Percentiles rank a stretch among this genome's conserved stretches.
Conservation (phyloP, 2,113 vertebrate species). For the Amphilophus citrinellus region DNA sequence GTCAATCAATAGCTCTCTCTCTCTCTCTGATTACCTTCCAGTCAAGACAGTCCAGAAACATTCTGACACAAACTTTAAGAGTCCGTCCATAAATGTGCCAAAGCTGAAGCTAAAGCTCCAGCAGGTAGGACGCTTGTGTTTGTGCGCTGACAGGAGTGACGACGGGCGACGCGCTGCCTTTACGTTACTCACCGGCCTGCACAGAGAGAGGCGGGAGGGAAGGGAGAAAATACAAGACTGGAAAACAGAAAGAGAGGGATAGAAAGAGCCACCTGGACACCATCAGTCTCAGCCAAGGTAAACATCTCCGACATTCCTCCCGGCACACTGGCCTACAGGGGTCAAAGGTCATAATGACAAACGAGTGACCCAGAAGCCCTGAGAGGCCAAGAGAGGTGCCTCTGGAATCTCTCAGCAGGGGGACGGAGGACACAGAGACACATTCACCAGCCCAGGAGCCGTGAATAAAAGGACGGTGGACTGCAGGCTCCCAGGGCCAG, state of each 20-base stretch:
- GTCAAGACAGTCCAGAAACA: slow-evolving; percentile 37
- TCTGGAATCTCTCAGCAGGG: slow-evolving; percentile 94
- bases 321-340: slow-evolving; percentile 92
- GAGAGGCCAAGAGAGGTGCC: slow-evolving; percentile 84
- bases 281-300: slow-evolving; percentile 96
- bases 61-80: slow-evolving; percentile 33
- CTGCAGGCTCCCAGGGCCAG: slow-evolving; percentile 16
- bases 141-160: background rate
- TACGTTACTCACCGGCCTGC: slow-evolving; percentile 47
- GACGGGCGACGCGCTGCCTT: background rate
- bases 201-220: slow-evolving; percentile 24
- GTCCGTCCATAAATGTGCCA: background rate
- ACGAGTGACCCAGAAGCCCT: slow-evolving; percentile 92
- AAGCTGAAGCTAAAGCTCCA: background rate
- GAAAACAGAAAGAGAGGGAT: slow-evolving; percentile 51
- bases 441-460: slow-evolving; percentile 61
- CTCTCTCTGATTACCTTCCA: slow-evolving; percentile 42
- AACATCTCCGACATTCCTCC: slow-evolving; percentile 96
- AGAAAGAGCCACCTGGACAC: slow-evolving; percentile 91
- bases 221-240: slow-evolving; percentile 62
- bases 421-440: slow-evolving; percentile 84
- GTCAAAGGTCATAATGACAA: slow-evolving; percentile 95
- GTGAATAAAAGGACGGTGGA: slow-evolving; percentile 18
- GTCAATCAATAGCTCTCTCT: slow-evolving; percentile 65
- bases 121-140: background rate